A percentile compares a stretch with the other conserved stretches of the same genome.
These are phyloP conservation scores for Drosophila mettleri DNA, from an alignment of 2,888 invertebrate genomes.

Conservation along the genomic window DNA sequence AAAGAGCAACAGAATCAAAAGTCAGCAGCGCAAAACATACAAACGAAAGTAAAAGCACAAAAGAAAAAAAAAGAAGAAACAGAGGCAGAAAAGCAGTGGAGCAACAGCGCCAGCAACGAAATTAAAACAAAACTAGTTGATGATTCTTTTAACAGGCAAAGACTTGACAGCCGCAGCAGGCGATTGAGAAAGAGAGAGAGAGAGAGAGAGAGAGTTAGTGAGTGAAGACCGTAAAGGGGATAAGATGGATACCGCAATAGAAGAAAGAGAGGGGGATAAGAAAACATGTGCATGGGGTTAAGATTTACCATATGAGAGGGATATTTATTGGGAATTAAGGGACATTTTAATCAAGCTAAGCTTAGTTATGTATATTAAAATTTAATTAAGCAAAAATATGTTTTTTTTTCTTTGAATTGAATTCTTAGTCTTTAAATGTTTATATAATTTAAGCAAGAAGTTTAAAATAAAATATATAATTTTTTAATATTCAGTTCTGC, in stretches of 20 bases:
- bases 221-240: background rate
- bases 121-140: constrained; percentile 58
- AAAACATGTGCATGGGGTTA: constrained; percentile 28
- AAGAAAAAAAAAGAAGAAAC: constrained; percentile 20
- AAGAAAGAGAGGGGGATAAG: constrained; percentile 14
- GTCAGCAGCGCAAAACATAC: constrained; percentile 50
- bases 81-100: constrained; percentile 33
- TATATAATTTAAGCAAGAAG: too few species aligned
- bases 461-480: background rate
- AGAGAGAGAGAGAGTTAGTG: too few species aligned
- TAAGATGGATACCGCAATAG: constrained; percentile 21
- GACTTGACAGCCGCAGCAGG: constrained; percentile 18
- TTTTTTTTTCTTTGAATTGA: background rate
- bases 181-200: background rate
- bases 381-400: background rate
- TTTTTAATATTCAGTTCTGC: constrained; percentile 12
- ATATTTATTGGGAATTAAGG: background rate
- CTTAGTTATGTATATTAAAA: too few species aligned
- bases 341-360: background rate
- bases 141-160: constrained; percentile 44
- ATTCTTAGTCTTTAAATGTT: background rate
- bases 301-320: background rate
- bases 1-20: constrained; percentile 47
- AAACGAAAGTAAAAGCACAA: constrained; percentile 76
- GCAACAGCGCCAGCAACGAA: constrained; percentile 29